phyloP scores from a whole-genome alignment of 1,140 invertebrate genomes.

The Hycleus phaleratus region DNA sequence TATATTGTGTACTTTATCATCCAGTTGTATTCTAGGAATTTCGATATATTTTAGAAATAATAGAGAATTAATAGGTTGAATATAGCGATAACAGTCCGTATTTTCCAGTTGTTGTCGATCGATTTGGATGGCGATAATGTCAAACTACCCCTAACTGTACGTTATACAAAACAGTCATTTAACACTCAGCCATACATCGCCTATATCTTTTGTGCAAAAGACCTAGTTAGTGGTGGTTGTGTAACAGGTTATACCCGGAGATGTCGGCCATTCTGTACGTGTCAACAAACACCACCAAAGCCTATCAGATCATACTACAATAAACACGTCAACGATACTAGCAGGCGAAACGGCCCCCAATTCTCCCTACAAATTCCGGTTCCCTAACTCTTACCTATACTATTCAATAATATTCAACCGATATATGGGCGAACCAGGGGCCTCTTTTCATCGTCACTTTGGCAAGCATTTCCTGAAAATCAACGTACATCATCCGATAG shows the following conservation, averaged over 20 bases:
- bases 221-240: slow-evolving; percentile 4
- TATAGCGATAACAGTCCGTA: no score
- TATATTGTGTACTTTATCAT: no score
- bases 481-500: not conserved
- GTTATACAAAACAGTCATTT: no score
- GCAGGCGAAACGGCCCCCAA: slow-evolving; percentile 5
- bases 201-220: slow-evolving; percentile 5
- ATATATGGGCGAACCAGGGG: not conserved
- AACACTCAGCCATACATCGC: no score
- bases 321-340: slow-evolving; percentile 15
- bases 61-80: no score
- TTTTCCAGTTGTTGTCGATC: no score
- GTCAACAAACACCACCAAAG: slow-evolving; percentile 14
- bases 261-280: slow-evolving; percentile 18
- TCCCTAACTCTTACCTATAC: not conserved
- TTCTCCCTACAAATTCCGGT: slow-evolving; percentile 2
- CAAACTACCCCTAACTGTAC: no score
- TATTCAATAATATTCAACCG: not conserved
- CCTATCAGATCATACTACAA: slow-evolving; percentile 15
- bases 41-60: no score
- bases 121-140: no score
- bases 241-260: slow-evolving; percentile 15
- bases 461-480: not conserved
- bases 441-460: not conserved
- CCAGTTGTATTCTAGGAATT: no score